Percentiles rank a stretch among this genome's conserved stretches.
Conservation (phyloP, 2,888 invertebrate genomes). For the Acholoe squamosa region DNA sequence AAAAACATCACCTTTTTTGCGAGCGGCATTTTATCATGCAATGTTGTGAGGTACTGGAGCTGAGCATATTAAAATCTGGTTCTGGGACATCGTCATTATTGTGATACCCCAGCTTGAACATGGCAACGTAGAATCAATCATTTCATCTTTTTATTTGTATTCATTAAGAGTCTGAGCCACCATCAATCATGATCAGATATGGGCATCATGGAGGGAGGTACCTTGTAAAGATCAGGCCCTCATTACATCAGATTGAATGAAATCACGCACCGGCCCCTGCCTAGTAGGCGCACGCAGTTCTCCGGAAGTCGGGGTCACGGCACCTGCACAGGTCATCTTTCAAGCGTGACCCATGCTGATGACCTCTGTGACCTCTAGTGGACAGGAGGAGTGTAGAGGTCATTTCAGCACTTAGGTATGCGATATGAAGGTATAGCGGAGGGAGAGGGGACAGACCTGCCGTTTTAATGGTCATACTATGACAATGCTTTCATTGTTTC, state of each 20-base stretch:
- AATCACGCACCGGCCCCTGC: slow-evolving; percentile 2
- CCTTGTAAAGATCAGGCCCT: background rate
- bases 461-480: slow-evolving; percentile 22
- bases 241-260: slow-evolving; percentile 49
- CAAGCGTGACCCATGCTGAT: slow-evolving; percentile 35
- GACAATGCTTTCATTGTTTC: slow-evolving; percentile 23
- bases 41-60: background rate
- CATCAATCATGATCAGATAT: background rate
- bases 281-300: background rate
- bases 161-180: background rate
- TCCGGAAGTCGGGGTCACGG: slow-evolving; percentile 53
- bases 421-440: background rate
- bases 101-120: background rate
- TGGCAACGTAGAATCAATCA: slow-evolving; percentile 32
- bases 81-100: background rate
- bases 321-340: slow-evolving; percentile 55
- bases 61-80: background rate
- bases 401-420: slow-evolving; percentile 28
- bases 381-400: slow-evolving; percentile 38
- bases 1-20: background rate
- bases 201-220: background rate
- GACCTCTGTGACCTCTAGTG: slow-evolving; percentile 36
- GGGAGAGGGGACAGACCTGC: background rate
- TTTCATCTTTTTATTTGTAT: background rate
- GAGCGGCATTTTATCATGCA: background rate